Evolutionary conservation across 2,888 invertebrate genomes (phyloP).

Genomic region (Steinernema carpocapsae): DNA sequence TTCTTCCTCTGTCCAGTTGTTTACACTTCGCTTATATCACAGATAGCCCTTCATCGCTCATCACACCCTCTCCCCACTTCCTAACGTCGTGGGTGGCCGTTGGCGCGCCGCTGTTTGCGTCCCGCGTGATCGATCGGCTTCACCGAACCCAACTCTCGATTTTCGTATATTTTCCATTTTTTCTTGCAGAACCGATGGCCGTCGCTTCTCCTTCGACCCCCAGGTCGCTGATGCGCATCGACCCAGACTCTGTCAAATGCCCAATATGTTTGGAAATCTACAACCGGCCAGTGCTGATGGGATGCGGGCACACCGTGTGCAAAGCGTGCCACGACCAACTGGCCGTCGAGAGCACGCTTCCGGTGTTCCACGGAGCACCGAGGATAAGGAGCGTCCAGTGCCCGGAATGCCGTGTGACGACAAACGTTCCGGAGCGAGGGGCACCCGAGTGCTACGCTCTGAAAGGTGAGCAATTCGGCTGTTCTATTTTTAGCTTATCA

Average conservation of each 20-base stretch:
- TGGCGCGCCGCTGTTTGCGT: too few relatives aligned
- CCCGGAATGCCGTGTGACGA: background rate
- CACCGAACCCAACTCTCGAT: too few relatives aligned
- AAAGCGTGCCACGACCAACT: background rate
- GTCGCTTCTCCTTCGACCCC: background rate
- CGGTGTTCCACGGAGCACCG: too few relatives aligned
- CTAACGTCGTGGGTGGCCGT: background rate
- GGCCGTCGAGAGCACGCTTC: background rate
- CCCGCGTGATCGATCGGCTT: too few relatives aligned
- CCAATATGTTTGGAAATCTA: constrained; percentile 1
- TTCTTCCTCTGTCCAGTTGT: too few relatives aligned
- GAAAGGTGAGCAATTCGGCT: background rate
- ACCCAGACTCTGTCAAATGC: constrained; percentile 11
- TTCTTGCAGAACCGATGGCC: too few relatives aligned
- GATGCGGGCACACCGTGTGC: constrained; percentile 11
- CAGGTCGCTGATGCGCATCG: background rate
- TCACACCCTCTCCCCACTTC: too few relatives aligned
- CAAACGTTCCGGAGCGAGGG: background rate
- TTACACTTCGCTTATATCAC: too few relatives aligned
- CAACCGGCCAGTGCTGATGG: constrained; percentile 11
- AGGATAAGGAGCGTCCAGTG: background rate
- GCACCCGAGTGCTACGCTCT: constrained; percentile 7
- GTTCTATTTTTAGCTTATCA: background rate
- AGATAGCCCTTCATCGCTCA: too few relatives aligned
- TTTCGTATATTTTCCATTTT: too few relatives aligned